Evolutionary conservation across 2,888 invertebrate genomes (phyloP), one percentile per base, ranked within the genome.

Genomic region (Platerodrilus igneus): DNA sequence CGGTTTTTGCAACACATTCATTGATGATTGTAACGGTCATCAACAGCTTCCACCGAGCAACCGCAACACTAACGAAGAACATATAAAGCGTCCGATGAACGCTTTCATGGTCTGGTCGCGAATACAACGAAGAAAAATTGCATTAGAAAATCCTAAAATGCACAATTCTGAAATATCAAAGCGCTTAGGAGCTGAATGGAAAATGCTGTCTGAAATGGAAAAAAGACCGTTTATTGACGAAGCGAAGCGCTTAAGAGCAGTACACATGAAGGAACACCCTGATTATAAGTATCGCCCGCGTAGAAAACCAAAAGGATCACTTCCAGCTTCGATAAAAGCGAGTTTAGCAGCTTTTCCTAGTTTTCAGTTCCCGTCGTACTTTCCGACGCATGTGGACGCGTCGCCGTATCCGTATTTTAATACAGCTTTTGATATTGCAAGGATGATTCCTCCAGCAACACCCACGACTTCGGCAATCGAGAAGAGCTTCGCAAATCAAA

Each of bases 61-160:
- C 27, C 30, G 33, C 27, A 47, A 32, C 21, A n/a, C n/a, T n/a
- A n/a, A n/a, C n/a, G 85, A 86, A 56, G 82, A 80, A 6, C 91
- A 93, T 69, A 92, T 96, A 61, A 96, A 95, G 68, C 75, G 95
- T 11, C 95, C 95, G 2, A 95, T 96, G 95, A 95, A 95, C 71
- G 94, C 95, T 0, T 95, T 95, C 71, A 95, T 95, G 93, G 94
- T 90, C 17, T 94, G 94, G 94, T 92, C 93, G 3, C 73, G 93
- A 23, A 83, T 91, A 22, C 92, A 94, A 67, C 74, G 94, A 9
- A 78, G 91, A 36, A 90, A 92, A 69, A 94, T 95, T 60, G 91
- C 94, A 1, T 80, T 88, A 68, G 92, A 94, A 56, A 93, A 94
- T 64, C 94, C 94, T 55, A 94, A 86, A 67, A 87, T 88, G 88